Evolutionary conservation across 2,888 invertebrate genomes (phyloP), one percentile per base, ranked within the genome.

Genomic region (Hemicrepidius hirtus): DNA sequence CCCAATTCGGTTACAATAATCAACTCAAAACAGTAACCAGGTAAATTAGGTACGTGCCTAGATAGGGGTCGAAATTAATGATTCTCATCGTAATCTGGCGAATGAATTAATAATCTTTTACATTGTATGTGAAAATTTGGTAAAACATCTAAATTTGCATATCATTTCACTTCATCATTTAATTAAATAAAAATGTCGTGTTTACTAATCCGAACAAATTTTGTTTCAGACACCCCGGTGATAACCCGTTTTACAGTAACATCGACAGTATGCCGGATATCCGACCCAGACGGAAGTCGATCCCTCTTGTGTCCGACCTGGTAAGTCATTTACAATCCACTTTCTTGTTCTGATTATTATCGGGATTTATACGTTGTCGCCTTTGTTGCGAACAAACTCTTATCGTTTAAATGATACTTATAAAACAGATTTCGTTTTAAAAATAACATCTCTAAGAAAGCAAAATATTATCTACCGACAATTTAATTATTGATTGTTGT

Each of bases 221-320:
- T 78, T 82, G 79, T 88, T 88, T 13, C 89, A 94, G 94, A 80
- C 96, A 96, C 84, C 95, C 97, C 18, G 95, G 96, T 79, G 97
- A 98, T 88, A 98, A 98, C 89, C 97, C 98, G 9, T 99, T 99
- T 91, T 99, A 99, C 91, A 98, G 97, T 88, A 97, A 97, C 87
- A 99, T 99, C 88, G 99, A 99, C 91, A 99, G 98, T 85, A 98
- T 97, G 97, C 99, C 99, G 62, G 98, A 99, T 87, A 98, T 99
- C 87, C 93, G 98, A 84, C 97, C 98, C 66, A 91, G 97, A 83
- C 91, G 98, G 85, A 99, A 99, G 88, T 98, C 98, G 64, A 98
- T 99, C 84, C 98, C 99, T 35, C 91, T 99, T 84, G 99, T 99
- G 83, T 98, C 98, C 75, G 99, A 99, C 89, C 92, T 99, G 94